Percentiles rank a stretch among this genome's conserved stretches.
These are phyloP conservation scores for Paralichthys olivaceus DNA, from an alignment of 2,113 vertebrate species.

Conservation along the genomic window DNA sequence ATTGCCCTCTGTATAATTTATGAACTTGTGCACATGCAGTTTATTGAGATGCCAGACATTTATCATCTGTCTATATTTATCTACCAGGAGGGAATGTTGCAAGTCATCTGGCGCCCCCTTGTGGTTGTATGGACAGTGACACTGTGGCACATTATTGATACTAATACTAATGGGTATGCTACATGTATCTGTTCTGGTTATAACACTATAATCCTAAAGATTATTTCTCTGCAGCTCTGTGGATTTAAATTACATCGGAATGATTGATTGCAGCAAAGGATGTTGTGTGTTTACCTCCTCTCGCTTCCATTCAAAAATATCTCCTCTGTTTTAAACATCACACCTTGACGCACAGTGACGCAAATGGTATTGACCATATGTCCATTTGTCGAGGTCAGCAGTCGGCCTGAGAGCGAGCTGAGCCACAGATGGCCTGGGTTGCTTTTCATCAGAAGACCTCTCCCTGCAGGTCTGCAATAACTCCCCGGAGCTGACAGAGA, in stretches of 20 bases:
- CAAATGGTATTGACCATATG: background rate
- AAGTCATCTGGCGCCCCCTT: background rate
- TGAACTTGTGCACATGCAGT: no score
- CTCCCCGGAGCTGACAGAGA: conserved; percentile 19
- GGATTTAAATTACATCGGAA: background rate
- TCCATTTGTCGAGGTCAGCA: background rate
- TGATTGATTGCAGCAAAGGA: background rate
- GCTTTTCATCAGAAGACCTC: conserved; percentile 15
- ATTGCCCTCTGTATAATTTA: no score
- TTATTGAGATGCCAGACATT: no score
- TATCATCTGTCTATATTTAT: no score
- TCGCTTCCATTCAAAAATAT: background rate
- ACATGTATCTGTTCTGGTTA: background rate
- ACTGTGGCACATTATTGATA: conserved; percentile 1
- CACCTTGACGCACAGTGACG: background rate
- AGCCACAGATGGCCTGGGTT: conserved; percentile 27
- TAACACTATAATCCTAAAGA: conserved; percentile 18
- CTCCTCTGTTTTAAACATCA: background rate
- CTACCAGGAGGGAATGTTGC: no score
- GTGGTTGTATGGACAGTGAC: background rate
- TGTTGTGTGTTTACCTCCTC: background rate
- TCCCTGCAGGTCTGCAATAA: conserved; percentile 14
- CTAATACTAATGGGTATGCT: background rate
- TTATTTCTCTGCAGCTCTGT: conserved; percentile 1
- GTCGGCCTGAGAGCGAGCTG: background rate